phyloP scores from a whole-genome alignment of 2,888 invertebrate genomes.

The Drosophila greeni region DNA sequence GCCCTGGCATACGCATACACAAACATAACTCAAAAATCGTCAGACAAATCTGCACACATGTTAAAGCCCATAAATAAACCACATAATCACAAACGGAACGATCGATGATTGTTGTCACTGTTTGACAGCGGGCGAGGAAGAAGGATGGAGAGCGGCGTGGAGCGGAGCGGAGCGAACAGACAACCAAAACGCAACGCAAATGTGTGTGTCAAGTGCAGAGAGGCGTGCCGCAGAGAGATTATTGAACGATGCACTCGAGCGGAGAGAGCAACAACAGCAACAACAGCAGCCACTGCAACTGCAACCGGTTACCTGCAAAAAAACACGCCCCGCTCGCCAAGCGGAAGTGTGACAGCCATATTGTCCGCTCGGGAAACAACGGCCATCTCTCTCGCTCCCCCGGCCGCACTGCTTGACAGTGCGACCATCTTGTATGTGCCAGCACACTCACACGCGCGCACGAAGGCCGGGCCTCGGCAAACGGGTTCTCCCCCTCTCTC shows the following conservation, averaged over 20 bases:
- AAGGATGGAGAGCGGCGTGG: constrained; percentile 11
- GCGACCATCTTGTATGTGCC: constrained; percentile 74
- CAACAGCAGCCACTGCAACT: constrained; percentile 52
- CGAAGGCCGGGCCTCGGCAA: constrained; percentile 69
- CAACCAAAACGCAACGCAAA: constrained; percentile 57
- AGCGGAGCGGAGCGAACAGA: constrained; percentile 43
- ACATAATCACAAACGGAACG: constrained; percentile 78
- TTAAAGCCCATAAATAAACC: constrained; percentile 78
- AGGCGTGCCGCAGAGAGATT: constrained; percentile 73
- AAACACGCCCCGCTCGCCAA: constrained; percentile 67
- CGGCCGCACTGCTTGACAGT: constrained; percentile 36
- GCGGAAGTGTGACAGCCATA: constrained; percentile 65
- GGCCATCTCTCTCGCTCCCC: constrained; percentile 47
- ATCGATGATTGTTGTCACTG: constrained; percentile 78
- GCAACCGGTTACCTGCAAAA: constrained; percentile 67
- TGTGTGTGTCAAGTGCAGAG: constrained; percentile 69
- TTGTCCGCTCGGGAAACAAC: constrained; percentile 22
- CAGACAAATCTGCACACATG: constrained; percentile 78
- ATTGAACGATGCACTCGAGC: constrained; percentile 75
- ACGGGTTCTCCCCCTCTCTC: constrained; percentile 52
- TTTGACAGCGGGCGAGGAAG: constrained; percentile 69
- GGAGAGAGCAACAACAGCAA: constrained; percentile 45
- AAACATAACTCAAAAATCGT: constrained; percentile 73
- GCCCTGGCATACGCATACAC: constrained; percentile 26
- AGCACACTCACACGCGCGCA: constrained; percentile 33